A percentile compares a stretch with the other conserved stretches of the same genome.
Evolutionary conservation across 92 coral and sea anemone species (phyloP).

Genomic region (Umimayanthus kanabou): DNA sequence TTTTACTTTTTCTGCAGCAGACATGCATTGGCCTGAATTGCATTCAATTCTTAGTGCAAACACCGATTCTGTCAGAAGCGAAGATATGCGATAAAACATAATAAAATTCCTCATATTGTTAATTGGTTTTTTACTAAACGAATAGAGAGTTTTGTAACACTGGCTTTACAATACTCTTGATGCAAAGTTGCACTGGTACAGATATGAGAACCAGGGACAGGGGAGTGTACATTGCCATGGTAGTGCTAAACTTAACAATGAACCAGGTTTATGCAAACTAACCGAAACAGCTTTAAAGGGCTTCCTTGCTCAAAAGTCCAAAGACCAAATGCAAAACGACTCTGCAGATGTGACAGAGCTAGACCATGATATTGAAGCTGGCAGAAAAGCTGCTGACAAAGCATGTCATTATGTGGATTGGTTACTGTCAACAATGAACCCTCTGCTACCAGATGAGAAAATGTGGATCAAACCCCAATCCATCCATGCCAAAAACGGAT

Average conservation of each 20-base stretch:
- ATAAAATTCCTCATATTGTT: slow-evolving; percentile 30
- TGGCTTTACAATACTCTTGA: too few species aligned
- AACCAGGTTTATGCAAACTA: slow-evolving; percentile 39
- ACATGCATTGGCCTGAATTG: background rate
- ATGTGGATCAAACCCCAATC: too few species aligned
- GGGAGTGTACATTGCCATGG: slow-evolving; percentile 52
- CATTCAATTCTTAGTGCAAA: slow-evolving; percentile 39
- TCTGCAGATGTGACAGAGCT: too few species aligned
- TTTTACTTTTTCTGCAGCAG: too few species aligned
- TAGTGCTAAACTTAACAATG: slow-evolving; percentile 46
- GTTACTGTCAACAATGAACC: slow-evolving; percentile 60
- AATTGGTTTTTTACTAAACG: background rate
- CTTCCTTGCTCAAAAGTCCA: slow-evolving; percentile 59
- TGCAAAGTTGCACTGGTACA: too few species aligned
- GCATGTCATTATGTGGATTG: slow-evolving; percentile 63
- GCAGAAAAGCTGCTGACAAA: slow-evolving; percentile 58
- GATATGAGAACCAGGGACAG: background rate
- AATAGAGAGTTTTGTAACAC: too few species aligned
- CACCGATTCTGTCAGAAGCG: slow-evolving; percentile 23
- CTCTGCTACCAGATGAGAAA: background rate
- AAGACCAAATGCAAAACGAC: slow-evolving; percentile 49
- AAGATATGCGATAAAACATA: slow-evolving; percentile 9
- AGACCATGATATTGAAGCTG: slow-evolving; percentile 57
- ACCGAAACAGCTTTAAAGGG: slow-evolving; percentile 50
- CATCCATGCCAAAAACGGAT: background rate